Conservation (phyloP, 1,140 invertebrate species). For the Mesaphorura yosii region DNA sequence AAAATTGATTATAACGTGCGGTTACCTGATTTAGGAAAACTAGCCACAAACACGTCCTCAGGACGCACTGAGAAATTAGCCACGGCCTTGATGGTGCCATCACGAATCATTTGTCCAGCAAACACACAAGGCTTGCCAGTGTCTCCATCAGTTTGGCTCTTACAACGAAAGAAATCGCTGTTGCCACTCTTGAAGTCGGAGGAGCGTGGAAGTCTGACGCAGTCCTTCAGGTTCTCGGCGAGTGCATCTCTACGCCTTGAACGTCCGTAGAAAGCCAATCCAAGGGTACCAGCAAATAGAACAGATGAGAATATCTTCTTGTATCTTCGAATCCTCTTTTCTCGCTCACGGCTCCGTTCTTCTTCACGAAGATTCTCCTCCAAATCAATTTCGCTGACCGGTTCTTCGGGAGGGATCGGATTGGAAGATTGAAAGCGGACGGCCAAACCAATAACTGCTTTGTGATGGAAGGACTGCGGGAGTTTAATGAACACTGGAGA, state of each 20-base stretch:
- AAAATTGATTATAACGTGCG: background rate
- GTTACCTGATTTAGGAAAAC: constrained; percentile 30
- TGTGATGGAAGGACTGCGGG: no score
- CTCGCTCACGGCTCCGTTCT: background rate
- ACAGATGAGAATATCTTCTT: constrained; percentile 27
- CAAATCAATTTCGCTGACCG: background rate
- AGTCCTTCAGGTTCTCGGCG: constrained; percentile 12
- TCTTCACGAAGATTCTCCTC: background rate
- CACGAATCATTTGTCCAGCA: constrained; percentile 14
- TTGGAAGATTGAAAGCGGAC: no score
- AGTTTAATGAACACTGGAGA: no score
- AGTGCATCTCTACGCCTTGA: constrained; percentile 3
- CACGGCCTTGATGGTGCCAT: constrained; percentile 21
- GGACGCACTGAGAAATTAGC: constrained; percentile 3
- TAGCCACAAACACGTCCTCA: constrained; percentile 24
- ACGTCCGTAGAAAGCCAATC: constrained; percentile 3
- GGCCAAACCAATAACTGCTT: no score
- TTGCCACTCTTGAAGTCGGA: constrained; percentile 13
- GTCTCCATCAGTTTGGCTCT: background rate
- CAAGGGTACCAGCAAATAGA: constrained; percentile 16
- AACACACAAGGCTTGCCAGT: constrained; percentile 10
- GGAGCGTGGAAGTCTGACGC: constrained; percentile 15
- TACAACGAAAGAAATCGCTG: constrained; percentile 11
- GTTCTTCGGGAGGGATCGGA: background rate
- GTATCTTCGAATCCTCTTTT: constrained; percentile 4